Conservation (phyloP, 2,113 vertebrate species). For the Leucosticte australis region DNA sequence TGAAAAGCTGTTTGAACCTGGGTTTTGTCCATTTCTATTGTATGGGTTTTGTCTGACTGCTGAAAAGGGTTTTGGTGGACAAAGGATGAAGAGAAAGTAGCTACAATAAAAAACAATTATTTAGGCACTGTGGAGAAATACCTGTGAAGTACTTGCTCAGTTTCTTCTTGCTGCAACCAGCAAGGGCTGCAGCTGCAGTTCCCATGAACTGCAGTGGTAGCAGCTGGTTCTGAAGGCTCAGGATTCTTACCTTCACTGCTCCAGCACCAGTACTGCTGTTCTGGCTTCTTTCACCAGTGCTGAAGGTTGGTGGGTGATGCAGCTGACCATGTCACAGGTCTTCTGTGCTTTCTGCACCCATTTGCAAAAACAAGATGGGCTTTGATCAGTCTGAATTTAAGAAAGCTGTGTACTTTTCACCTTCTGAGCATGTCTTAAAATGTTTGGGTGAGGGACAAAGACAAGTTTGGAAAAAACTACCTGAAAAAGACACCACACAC, state of each 20-base stretch:
- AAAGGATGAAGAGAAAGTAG: background rate
- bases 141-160: background rate
- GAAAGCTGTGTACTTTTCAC: background rate
- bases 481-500: background rate
- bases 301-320: background rate
- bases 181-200: background rate
- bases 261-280: background rate
- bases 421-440: background rate
- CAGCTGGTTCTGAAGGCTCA: no score
- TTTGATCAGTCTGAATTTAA: background rate
- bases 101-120: background rate
- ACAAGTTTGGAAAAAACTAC: background rate
- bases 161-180: background rate
- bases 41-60: background rate
- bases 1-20: background rate
- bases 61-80: background rate
- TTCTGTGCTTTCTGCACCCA: background rate
- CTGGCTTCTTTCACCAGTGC: background rate
- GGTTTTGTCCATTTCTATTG: background rate
- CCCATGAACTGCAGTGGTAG: accelerated
- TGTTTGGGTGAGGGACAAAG: background rate
- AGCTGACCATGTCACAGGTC: background rate
- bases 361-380: background rate
- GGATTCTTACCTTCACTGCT: background rate
- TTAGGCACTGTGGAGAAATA: background rate